Percentiles rank a stretch among this genome's conserved stretches.
These are phyloP conservation scores for Sebastes steindachneri DNA, from an alignment of 2,797 vertebrate genomes.

Conservation along the genomic window DNA sequence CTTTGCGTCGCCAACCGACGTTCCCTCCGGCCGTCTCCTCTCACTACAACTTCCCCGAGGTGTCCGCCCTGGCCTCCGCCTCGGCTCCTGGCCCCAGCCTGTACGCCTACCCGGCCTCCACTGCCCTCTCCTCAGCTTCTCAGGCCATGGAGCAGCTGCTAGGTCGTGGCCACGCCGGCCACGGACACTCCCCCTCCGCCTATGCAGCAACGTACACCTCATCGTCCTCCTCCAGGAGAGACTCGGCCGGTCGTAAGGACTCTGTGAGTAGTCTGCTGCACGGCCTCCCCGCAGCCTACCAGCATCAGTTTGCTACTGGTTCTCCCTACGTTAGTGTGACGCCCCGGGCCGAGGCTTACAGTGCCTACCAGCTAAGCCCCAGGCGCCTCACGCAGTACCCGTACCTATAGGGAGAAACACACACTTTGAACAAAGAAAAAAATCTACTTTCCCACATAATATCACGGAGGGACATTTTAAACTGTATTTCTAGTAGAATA, in stretches of 20 bases:
- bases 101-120: constrained; percentile 91
- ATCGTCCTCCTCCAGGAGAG: constrained; percentile 81
- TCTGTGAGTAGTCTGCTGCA: constrained; percentile 87
- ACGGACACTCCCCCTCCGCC: constrained; percentile 78
- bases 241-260: constrained; percentile 90
- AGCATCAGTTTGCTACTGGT: constrained; percentile 89
- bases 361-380: constrained; percentile 95
- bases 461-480: constrained; percentile 57
- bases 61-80: constrained; percentile 86
- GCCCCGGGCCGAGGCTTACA: constrained; percentile 87
- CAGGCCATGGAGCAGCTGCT: constrained; percentile 93
- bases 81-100: constrained; percentile 79
- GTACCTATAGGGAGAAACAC: constrained; percentile 84
- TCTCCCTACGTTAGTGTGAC: constrained; percentile 89
- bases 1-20: constrained; percentile 89
- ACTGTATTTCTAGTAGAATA: constrained; percentile 49
- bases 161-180: constrained; percentile 63
- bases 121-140: constrained; percentile 90
- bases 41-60: constrained; percentile 93
- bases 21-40: constrained; percentile 85
- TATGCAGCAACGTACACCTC: constrained; percentile 85
- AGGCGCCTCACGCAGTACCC: constrained; percentile 95
- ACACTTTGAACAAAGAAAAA: constrained; percentile 15
- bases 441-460: constrained; percentile 14
- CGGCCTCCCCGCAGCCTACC: constrained; percentile 90